A percentile compares a stretch with the other conserved stretches of the same genome.
phyloP scores from a whole-genome alignment of 2,888 invertebrate species.

The Eristalis tenax region DNA sequence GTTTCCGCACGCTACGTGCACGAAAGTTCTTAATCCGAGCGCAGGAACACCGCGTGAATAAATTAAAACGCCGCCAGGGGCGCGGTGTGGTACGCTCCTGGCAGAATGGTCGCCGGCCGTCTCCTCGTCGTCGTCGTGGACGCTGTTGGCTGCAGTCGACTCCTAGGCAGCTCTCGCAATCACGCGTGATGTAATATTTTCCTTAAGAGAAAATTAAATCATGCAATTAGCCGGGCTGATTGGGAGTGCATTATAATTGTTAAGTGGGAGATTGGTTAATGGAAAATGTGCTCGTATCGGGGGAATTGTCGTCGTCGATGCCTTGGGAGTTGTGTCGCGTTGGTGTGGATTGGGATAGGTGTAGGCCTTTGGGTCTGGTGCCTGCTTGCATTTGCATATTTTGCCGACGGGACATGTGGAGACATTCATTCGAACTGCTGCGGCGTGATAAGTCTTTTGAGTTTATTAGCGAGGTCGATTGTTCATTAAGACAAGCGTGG shows the following conservation, averaged over 20 bases:
- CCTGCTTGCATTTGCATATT: background rate
- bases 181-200: slow-evolving; percentile 71
- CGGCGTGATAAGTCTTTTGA: background rate
- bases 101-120: background rate
- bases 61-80: slow-evolving; percentile 48
- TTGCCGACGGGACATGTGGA: background rate
- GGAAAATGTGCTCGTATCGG: slow-evolving; percentile 50
- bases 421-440: background rate
- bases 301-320: slow-evolving; percentile 13
- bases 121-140: slow-evolving; percentile 17
- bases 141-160: slow-evolving; percentile 29
- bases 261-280: slow-evolving; percentile 64
- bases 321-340: background rate
- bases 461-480: background rate
- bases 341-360: background rate
- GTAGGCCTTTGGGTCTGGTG: background rate
- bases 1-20: slow-evolving; percentile 65
- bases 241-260: slow-evolving; percentile 67
- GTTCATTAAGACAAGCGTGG: background rate
- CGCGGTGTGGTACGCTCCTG: too few species aligned
- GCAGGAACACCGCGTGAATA: slow-evolving; percentile 59
- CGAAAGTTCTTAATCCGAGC: slow-evolving; percentile 62
- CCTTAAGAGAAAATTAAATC: slow-evolving; percentile 70
- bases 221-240: slow-evolving; percentile 71
- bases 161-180: slow-evolving; percentile 19